A percentile compares a stretch with the other conserved stretches of the same genome.
Conservation (phyloP, 2,888 invertebrate species). For the Meandrusa payeni region DNA sequence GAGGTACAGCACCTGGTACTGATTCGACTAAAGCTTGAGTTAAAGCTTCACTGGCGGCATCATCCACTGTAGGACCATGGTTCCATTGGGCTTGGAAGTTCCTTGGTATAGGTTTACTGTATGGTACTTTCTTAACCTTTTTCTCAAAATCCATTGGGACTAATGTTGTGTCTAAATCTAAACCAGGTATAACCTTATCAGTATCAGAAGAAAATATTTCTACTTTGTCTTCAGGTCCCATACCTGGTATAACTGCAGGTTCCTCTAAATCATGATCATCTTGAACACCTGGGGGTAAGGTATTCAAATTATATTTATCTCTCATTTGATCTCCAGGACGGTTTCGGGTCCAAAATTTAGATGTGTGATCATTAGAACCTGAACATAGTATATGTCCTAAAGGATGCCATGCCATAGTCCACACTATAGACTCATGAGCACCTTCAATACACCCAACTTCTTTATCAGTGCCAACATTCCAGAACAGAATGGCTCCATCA, state of each 20-base stretch:
- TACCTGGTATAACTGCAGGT: constrained; percentile 93
- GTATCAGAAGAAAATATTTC: constrained; percentile 84
- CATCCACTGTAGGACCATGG: constrained; percentile 83
- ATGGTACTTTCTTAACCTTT: constrained; percentile 92
- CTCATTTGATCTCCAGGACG: constrained; percentile 99
- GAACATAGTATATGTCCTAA: constrained; percentile 98
- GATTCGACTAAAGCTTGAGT: constrained; percentile 87
- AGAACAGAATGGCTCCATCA: constrained; percentile 98
- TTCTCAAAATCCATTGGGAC: constrained; percentile 85
- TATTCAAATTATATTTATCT: constrained; percentile 98
- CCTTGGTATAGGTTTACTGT: constrained; percentile 96
- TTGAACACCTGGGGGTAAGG: constrained; percentile 89
- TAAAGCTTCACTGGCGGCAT: constrained; percentile 81
- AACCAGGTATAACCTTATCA: constrained; percentile 89
- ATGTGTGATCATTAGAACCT: constrained; percentile 99
- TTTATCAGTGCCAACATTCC: constrained; percentile 99
- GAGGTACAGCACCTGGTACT: constrained; percentile 88
- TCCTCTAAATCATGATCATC: constrained; percentile 84
- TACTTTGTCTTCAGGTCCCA: constrained; percentile 98
- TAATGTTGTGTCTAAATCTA: constrained; percentile 88
- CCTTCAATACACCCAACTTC: constrained; percentile 99
- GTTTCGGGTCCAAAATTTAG: constrained; percentile 99
- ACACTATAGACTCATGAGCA: constrained; percentile 99
- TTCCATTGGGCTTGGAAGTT: constrained; percentile 99
- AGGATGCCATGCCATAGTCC: constrained; percentile 99